A percentile compares a stretch with the other conserved stretches of the same genome.
phyloP scores from a whole-genome alignment of 2,113 vertebrate species.

The Gulo gulo region DNA sequence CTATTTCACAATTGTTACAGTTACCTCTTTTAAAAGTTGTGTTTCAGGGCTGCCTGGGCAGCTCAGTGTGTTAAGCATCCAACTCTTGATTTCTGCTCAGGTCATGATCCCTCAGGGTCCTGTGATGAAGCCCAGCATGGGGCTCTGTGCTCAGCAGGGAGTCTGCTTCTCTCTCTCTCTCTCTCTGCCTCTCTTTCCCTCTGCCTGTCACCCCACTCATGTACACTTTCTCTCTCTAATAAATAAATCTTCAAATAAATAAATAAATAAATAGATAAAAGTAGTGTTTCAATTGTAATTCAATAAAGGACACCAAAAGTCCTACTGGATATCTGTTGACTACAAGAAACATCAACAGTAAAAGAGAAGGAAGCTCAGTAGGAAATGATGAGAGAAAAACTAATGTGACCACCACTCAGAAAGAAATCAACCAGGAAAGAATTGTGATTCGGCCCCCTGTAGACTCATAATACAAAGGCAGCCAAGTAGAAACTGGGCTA shows the following conservation, averaged over 20 bases:
- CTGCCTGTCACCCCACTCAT: neutral
- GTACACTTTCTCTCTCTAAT: neutral
- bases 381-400: neutral
- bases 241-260: neutral
- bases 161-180: neutral
- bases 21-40: neutral
- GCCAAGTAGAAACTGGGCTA: neutral
- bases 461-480: neutral
- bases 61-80: neutral
- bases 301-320: neutral
- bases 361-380: neutral
- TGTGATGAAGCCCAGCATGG: neutral
- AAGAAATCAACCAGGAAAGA: neutral
- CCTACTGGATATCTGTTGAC: neutral
- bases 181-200: neutral
- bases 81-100: neutral
- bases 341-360: neutral
- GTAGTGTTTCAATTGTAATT: neutral
- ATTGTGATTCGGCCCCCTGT: neutral
- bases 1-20: neutral
- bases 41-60: neutral
- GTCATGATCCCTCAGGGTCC: neutral
- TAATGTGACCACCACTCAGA: neutral
- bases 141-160: neutral
- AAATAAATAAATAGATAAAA: neutral